Evolutionary conservation across 2,888 invertebrate species (phyloP), one percentile per base, ranked within the genome.

Genomic region (Erebia ligea): DNA sequence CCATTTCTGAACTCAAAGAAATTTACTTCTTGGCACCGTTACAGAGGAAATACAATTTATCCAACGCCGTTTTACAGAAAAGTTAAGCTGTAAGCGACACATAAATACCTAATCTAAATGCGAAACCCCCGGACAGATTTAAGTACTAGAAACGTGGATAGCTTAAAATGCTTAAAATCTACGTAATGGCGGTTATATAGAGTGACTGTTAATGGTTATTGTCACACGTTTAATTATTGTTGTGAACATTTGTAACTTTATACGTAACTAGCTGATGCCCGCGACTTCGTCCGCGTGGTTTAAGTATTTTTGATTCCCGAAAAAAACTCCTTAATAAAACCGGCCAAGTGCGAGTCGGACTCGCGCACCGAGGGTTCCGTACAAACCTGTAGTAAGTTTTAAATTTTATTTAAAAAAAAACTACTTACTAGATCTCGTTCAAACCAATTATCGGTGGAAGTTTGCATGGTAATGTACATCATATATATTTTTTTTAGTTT

Each of bases 101-200:
- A 73, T 71, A 76, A 75, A 73, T 76, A 75, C 62, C 67, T 73
- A 73, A 75, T 72, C 69, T 75, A 73, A 69, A 75, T 73, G 67
- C 68, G 67, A 66, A 70, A 69, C 54, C 64, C 67, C 70, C 68
- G 69, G 69, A 67, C 67, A 57, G 63, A 72, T 61, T 67, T 67
- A 67, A 61, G 52, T 50, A 59, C 50, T 52, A 67, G 67, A 59
- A 67, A 67, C 67, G 67, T 58, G 57, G 58, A 48, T 48, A 48
- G 58, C 58, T 67, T 57, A 66, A 64, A 57, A 57, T 6, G 67
- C 48, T 67, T 66, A 66, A 64, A 63, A 15, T 56, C 21, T 48
- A 69, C 40, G 59, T 42, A 42, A 19, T 42, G 15, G n/a, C 11
- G 34, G 6, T 34, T n/a, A 1, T 3, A 62, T 25, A 13, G 57